Evolutionary conservation across 2,888 invertebrate genomes (phyloP), one percentile per base, ranked within the genome.

Genomic region (Agrilus mali): DNA sequence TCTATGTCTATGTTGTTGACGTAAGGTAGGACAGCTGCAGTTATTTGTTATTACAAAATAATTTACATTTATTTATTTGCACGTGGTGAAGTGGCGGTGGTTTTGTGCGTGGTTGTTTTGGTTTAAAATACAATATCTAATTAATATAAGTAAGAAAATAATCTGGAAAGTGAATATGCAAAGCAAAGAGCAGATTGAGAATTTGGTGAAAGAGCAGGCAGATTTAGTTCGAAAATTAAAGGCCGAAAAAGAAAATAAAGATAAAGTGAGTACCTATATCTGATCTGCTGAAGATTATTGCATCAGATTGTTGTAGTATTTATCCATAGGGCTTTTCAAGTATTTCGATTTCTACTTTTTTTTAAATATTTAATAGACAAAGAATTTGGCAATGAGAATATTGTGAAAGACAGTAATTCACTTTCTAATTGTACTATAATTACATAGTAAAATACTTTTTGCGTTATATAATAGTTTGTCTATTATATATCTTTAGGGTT

Each of bases 151-250:
- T 10, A 27, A 27, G 27, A 4, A 4, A 27, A 10, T 27, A 8
- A 10, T 27, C 27, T 27, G 27, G 17, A 37, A 37, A 2, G 14
- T 32, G 10, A 48, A 41, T 22, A 65, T 65, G 64, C 54, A 58
- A 33, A 53, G 57, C 56, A 71, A 70, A 59, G 71, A 71, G 59
- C 65, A 66, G 55, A 60, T 79, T 53, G 68, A 75, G 58, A 70
- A 74, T 54, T 69, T 70, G 60, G 78, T 84, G 51, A 78, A 78
- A 66, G 65, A 71, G 58, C 89, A 89, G 67, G 88, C 86, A 50
- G 86, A 88, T 63, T 65, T 84, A 53, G 86, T 90, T 40, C 75
- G 88, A 58, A 82, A 82, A 68, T 69, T 89, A 49, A 90, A 90
- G 70, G 73, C 81, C 51, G 78, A 80, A 27, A 86, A 87, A 67